Evolutionary conservation across 1,140 invertebrate species (phyloP).

Genomic region (Drosophila micromelanica): DNA sequence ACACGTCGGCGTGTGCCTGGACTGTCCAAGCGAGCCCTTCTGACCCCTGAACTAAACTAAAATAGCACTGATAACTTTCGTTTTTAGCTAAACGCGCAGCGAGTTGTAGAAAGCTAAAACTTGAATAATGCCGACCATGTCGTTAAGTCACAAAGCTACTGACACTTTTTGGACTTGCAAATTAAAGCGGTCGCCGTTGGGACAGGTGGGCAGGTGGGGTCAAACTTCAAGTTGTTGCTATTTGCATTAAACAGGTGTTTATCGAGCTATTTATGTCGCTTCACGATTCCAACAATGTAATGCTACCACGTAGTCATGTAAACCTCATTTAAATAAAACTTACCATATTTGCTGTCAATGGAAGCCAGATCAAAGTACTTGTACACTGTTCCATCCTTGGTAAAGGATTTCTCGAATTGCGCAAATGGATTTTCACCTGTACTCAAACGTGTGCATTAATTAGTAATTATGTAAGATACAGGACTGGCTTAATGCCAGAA

Average conservation of each 20-base stretch:
- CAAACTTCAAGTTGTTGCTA: conserved; percentile 62
- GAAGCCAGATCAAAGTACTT: conserved; percentile 91
- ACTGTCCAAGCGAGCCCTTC: conserved; percentile 10
- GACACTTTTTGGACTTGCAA: conserved; percentile 69
- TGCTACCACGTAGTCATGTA: conserved; percentile 39
- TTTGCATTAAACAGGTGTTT: conserved; percentile 39
- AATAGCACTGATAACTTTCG: conserved; percentile 61
- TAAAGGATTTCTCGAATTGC: conserved; percentile 88
- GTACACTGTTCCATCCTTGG: conserved; percentile 88
- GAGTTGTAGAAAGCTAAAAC: conserved; percentile 33
- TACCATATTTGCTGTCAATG: conserved; percentile 92
- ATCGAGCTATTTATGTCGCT: background rate
- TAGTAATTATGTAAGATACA: conserved; percentile 43
- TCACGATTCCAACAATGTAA: background rate
- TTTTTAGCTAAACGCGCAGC: conserved; percentile 40
- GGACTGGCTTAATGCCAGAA: conserved; percentile 3
- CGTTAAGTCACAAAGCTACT: conserved; percentile 46
- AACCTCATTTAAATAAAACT: conserved; percentile 66
- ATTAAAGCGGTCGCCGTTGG: conserved; percentile 41
- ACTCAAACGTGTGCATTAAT: background rate
- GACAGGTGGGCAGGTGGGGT: conserved; percentile 25
- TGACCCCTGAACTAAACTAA: conserved; percentile 1
- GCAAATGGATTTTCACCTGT: conserved; percentile 89
- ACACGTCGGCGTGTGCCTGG: conserved; percentile 13
- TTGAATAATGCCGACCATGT: conserved; percentile 14